Percentiles rank a stretch among this genome's conserved stretches.
Evolutionary conservation across 2,888 invertebrate genomes (phyloP).

Genomic region (Agrochola lychnidis): DNA sequence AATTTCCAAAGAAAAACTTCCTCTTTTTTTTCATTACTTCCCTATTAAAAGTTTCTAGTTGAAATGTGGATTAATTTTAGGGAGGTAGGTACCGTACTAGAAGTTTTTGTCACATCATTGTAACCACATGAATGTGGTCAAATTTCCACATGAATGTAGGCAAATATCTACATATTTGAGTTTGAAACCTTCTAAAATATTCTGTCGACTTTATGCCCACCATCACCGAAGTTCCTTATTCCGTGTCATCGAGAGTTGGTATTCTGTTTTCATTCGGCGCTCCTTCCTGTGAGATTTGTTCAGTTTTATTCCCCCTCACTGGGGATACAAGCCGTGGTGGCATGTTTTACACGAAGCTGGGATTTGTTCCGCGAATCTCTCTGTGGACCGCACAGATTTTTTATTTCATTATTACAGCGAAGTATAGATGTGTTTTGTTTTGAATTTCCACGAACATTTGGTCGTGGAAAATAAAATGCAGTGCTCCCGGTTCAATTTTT

Average conservation of each 20-base stretch:
- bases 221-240: slow-evolving; percentile 5
- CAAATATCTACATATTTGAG: background rate
- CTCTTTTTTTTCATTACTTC: background rate
- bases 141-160: background rate
- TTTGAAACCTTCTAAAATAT: slow-evolving; percentile 6
- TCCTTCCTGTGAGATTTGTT: slow-evolving; percentile 53
- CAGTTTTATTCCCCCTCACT: slow-evolving; percentile 59
- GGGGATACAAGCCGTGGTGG: slow-evolving; percentile 34
- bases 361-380: slow-evolving; percentile 50
- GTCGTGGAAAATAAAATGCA: slow-evolving; percentile 21
- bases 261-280: slow-evolving; percentile 30
- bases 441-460: background rate
- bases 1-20: background rate
- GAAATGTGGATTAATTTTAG: background rate
- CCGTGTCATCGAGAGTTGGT: background rate
- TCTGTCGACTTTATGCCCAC: background rate
- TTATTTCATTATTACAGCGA: slow-evolving; percentile 52
- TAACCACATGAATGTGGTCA: background rate
- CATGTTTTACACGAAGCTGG: slow-evolving; percentile 58
- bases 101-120: background rate
- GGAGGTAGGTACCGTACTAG: background rate
- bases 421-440: background rate
- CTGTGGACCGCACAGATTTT: slow-evolving; percentile 37
- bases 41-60: background rate
- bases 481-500: background rate